A percentile compares a stretch with the other conserved stretches of the same genome.
Evolutionary conservation across 1,140 invertebrate species (phyloP).

Genomic region (Drosophila miranda): DNA sequence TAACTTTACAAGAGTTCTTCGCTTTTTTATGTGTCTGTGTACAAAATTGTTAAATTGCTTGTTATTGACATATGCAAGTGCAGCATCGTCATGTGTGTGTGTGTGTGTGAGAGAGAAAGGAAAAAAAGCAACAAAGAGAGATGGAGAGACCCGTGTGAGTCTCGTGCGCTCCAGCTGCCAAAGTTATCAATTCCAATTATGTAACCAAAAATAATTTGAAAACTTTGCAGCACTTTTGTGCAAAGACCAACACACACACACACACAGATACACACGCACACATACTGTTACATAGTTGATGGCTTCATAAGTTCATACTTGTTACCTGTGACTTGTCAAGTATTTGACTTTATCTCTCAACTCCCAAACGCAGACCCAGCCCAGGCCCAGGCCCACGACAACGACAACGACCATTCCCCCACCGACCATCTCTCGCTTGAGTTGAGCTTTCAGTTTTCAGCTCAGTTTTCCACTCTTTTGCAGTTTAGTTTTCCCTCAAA

Average conservation of each 20-base stretch:
- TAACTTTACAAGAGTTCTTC: slow-evolving; percentile 76
- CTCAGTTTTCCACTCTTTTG: slow-evolving; percentile 1
- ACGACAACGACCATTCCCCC: no score
- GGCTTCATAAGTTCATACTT: slow-evolving; percentile 77
- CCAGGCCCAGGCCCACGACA: neutral
- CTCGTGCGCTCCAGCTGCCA: slow-evolving; percentile 36
- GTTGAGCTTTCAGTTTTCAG: neutral
- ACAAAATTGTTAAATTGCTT: slow-evolving; percentile 78
- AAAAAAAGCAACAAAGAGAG: neutral
- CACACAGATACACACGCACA: slow-evolving; percentile 12
- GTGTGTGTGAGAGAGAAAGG: neutral
- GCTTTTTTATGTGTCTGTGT: slow-evolving; percentile 51
- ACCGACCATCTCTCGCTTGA: no score
- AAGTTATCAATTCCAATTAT: slow-evolving; percentile 81
- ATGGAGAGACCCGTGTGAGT: neutral
- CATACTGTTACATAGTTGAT: slow-evolving; percentile 45
- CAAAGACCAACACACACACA: slow-evolving; percentile 57
- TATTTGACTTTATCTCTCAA: slow-evolving; percentile 78
- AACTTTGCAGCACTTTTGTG: slow-evolving; percentile 73
- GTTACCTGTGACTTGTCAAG: slow-evolving; percentile 80
- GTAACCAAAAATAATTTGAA: slow-evolving; percentile 81
- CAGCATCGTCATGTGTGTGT: slow-evolving; percentile 17
- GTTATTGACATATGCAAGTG: slow-evolving; percentile 77
- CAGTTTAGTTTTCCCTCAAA: slow-evolving; percentile 1
- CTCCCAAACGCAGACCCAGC: slow-evolving; percentile 16